Evolutionary conservation across 2,888 invertebrate species (phyloP).

Genomic region (Coelinius sp.): DNA sequence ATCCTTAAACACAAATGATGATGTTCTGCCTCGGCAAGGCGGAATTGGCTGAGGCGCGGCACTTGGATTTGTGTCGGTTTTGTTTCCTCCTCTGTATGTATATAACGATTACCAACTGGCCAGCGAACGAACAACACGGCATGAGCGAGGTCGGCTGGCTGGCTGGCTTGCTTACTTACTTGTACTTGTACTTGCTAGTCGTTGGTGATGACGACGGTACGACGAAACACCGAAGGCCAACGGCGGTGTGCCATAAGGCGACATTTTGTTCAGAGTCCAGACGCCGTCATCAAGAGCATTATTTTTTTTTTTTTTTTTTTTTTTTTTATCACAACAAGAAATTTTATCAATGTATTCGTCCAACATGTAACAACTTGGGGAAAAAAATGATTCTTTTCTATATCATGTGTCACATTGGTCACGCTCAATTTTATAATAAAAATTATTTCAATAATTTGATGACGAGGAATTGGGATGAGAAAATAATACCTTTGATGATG

Average conservation of each 20-base stretch:
- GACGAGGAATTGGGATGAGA: not conserved
- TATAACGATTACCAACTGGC: conserved; percentile 25
- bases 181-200: too few species aligned
- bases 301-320: not conserved
- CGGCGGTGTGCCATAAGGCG: conserved; percentile 20
- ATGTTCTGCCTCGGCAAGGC: conserved; percentile 11
- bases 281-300: conserved; percentile 9
- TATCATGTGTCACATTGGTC: conserved; percentile 9
- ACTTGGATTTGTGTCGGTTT: conserved; percentile 20
- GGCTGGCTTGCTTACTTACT: too few species aligned
- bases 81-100: conserved; percentile 10
- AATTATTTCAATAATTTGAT: not conserved
- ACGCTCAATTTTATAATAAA: not conserved
- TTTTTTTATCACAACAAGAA: conserved; percentile 26
- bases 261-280: conserved; percentile 33
- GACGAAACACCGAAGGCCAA: conserved; percentile 31
- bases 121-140: conserved; percentile 4
- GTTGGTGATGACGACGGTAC: conserved; percentile 28
- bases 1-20: not conserved
- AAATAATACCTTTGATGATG: conserved; percentile 11
- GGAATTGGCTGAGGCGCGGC: conserved; percentile 30
- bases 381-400: not conserved
- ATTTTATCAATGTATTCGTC: not conserved
- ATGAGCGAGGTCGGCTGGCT: conserved; percentile 38
- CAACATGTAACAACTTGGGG: too few species aligned